A percentile compares a stretch with the other conserved stretches of the same genome.
Evolutionary conservation across 2,113 vertebrate species (phyloP).

Genomic region (Nannobrachium achirus): DNA sequence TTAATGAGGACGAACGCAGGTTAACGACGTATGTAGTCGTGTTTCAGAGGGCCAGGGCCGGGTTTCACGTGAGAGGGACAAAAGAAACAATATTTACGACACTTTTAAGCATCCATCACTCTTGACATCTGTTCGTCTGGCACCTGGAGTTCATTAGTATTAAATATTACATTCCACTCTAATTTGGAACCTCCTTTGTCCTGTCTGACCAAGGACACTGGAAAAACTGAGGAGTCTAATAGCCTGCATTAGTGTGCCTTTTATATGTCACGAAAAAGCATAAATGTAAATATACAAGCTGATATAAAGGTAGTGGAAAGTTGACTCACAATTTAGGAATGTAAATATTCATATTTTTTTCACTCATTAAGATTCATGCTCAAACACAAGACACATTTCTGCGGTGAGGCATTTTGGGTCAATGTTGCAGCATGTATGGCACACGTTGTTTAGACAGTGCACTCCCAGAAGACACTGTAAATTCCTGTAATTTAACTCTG

Average conservation of each 20-base stretch:
- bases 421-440: constrained; percentile 30
- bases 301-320: constrained; percentile 38
- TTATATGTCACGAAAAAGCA: background rate
- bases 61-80: constrained; percentile 60
- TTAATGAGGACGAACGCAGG: constrained; percentile 80
- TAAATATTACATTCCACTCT: constrained; percentile 70
- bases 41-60: constrained; percentile 65
- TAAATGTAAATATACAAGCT: background rate
- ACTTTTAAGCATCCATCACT: constrained; percentile 79
- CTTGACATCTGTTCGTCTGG: constrained; percentile 71
- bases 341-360: constrained; percentile 44
- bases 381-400: constrained; percentile 30
- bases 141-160: constrained; percentile 79
- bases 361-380: constrained; percentile 22
- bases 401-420: constrained; percentile 54
- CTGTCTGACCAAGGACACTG: constrained; percentile 39
- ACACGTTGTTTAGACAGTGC: background rate
- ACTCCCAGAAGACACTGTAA: too few relatives aligned
- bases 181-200: constrained; percentile 59
- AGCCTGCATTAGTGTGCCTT: too few relatives aligned
- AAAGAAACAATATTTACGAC: constrained; percentile 79
- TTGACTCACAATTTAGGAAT: constrained; percentile 55
- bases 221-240: background rate
- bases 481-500: too few relatives aligned
- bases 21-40: constrained; percentile 76